Conservation (phyloP, 2,797 vertebrate genomes). For the Pristis pectinata region DNA sequence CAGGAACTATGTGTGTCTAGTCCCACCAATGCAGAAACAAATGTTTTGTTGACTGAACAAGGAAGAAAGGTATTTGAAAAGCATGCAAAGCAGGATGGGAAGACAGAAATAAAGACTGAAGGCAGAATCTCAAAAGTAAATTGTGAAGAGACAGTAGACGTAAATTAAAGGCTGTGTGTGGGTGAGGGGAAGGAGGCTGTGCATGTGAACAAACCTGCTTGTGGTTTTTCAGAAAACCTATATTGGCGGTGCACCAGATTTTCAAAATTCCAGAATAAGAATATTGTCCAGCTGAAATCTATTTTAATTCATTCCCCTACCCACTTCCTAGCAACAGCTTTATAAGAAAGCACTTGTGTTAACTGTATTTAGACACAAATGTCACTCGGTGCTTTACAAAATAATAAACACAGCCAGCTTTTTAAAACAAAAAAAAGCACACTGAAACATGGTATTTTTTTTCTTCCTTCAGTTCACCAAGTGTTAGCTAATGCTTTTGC, state of each 20-base stretch:
- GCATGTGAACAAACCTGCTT: neutral
- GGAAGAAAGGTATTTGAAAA: neutral
- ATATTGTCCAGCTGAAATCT: conserved; percentile 1
- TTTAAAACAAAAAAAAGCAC: too few species aligned
- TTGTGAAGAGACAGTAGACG: neutral
- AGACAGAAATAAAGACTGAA: neutral
- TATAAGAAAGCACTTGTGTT: neutral
- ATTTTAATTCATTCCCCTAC: conserved; percentile 3
- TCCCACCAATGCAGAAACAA: neutral
- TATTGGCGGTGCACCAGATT: neutral
- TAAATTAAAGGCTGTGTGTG: neutral
- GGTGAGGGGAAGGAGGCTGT: neutral
- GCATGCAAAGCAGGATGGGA: neutral
- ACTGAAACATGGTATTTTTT: neutral
- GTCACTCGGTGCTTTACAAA: neutral
- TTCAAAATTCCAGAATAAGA: neutral
- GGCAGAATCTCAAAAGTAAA: neutral
- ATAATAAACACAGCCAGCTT: neutral
- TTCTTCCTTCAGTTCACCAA: neutral
- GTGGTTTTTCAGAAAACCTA: neutral
- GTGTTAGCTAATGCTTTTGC: neutral
- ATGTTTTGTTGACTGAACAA: neutral
- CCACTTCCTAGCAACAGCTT: neutral
- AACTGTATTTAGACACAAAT: neutral
- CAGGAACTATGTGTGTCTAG: neutral